Evolutionary conservation across 2,888 invertebrate genomes (phyloP), one percentile per base, ranked within the genome.

Genomic region (Carterocephalus palaemon): DNA sequence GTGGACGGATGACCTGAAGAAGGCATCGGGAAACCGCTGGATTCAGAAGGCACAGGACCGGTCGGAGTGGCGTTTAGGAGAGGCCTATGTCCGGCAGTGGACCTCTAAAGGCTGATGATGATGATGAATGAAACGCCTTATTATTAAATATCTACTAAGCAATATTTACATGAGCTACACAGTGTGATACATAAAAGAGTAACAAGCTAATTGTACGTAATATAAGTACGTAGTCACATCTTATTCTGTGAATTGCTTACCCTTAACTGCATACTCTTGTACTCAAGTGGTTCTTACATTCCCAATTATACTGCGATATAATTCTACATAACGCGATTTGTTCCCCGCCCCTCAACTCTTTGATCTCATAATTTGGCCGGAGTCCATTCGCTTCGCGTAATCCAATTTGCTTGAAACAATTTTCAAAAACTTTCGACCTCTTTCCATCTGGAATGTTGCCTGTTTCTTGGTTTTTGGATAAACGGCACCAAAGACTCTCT

Each of bases 351-450:
- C 48, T 51, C 39, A 47, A 40, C 52, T 51, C 46, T 57, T 54
- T 56, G 56, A 58, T 56, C 53, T 55, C 51, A 48, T 53, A 56
- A 56, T 58, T 57, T 50, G 48, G 51, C 52, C 53, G 49, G 48
- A 55, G 53, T 49, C 55, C 47, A 53, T 55, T 55, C 52, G 53
- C 50, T 52, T 52, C 49, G 47, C 47, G 49, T 54, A 54, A 59
- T 57, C 59, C 56, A 58, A 60, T 60, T 62, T 58, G 51, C 50
- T 53, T 57, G 57, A 59, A 57, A 59, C 53, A 55, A 53, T 59
- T 57, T 56, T 53, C 46, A 50, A 55, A 57, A 52, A 51, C 43
- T 56, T 58, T 52, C 32, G 34, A 41, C 24, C 41, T 41, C 32
- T 23, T 42, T 28, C 42, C 37, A 22, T 17, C 17, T 9, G 17